phyloP scores from a whole-genome alignment of 2,113 vertebrate species.

The Pavo muticus region DNA sequence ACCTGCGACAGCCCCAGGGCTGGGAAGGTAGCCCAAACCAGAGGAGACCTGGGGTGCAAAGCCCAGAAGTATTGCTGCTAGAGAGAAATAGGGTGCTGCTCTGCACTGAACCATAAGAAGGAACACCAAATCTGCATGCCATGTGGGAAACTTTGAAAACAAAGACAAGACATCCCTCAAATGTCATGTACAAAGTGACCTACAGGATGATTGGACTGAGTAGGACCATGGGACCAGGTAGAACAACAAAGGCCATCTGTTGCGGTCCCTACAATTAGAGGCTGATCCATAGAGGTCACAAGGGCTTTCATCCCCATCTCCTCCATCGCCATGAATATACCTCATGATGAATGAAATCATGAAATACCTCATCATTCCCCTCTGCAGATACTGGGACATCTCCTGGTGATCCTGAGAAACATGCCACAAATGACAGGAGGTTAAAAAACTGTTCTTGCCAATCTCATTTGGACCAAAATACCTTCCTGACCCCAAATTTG shows the following conservation, averaged over 20 bases:
- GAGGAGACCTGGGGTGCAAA: background rate
- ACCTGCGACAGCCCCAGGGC: background rate
- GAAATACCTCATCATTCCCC: background rate
- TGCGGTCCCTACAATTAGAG: background rate
- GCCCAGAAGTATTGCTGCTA: background rate
- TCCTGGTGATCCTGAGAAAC: background rate
- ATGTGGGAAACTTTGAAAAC: background rate
- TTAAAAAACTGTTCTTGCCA: background rate
- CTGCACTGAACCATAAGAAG: background rate
- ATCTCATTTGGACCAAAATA: background rate
- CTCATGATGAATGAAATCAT: background rate
- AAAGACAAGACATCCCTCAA: conserved; percentile 4
- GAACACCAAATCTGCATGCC: background rate
- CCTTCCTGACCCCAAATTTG: background rate
- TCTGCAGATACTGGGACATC: background rate
- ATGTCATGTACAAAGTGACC: background rate
- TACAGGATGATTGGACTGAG: background rate
- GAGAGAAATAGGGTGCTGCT: background rate
- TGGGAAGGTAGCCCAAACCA: background rate
- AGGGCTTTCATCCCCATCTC: background rate
- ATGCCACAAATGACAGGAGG: background rate
- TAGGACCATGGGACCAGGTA: background rate
- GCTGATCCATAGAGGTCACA: background rate
- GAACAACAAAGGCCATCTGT: background rate
- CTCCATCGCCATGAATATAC: background rate